A percentile compares a stretch with the other conserved stretches of the same genome.
These are phyloP conservation scores for Phrynocephalus vlangalii DNA, from an alignment of 2,797 vertebrate genomes.

Conservation along the genomic window DNA sequence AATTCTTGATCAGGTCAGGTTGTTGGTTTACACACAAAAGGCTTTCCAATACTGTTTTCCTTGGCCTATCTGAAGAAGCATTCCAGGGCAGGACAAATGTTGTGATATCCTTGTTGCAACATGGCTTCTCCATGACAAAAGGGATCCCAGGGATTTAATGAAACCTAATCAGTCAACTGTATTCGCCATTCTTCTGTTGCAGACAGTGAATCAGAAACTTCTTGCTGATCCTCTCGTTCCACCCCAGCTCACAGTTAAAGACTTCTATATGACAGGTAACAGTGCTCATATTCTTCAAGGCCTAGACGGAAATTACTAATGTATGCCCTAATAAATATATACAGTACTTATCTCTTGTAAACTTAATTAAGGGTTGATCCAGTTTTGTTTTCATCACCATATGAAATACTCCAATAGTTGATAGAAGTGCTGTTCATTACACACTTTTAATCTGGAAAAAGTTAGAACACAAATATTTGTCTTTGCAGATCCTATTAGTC, in stretches of 20 bases:
- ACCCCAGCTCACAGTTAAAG: constrained; percentile 92
- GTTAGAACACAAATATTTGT: constrained; percentile 24
- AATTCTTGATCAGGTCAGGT: neutral
- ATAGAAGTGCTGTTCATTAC: neutral
- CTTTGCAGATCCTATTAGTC: constrained; percentile 92
- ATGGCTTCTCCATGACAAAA: no score
- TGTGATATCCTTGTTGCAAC: no score
- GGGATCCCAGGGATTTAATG: neutral
- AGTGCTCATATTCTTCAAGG: constrained; percentile 43
- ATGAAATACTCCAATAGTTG: neutral
- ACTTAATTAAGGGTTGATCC: neutral
- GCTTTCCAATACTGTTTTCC: neutral
- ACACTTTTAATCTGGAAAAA: constrained; percentile 2
- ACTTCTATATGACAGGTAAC: constrained; percentile 98
- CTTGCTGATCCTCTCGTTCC: constrained; percentile 90
- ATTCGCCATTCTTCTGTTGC: constrained; percentile 55
- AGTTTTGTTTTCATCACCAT: neutral
- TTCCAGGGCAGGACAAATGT: neutral
- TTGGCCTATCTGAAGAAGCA: neutral
- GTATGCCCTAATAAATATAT: neutral
- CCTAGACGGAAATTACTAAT: neutral
- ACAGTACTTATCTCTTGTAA: neutral
- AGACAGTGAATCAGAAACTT: constrained; percentile 90
- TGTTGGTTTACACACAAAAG: neutral
- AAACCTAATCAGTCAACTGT: no score